Conservation (phyloP, 1,140 invertebrate genomes). For the Cecropterus lyciades region DNA sequence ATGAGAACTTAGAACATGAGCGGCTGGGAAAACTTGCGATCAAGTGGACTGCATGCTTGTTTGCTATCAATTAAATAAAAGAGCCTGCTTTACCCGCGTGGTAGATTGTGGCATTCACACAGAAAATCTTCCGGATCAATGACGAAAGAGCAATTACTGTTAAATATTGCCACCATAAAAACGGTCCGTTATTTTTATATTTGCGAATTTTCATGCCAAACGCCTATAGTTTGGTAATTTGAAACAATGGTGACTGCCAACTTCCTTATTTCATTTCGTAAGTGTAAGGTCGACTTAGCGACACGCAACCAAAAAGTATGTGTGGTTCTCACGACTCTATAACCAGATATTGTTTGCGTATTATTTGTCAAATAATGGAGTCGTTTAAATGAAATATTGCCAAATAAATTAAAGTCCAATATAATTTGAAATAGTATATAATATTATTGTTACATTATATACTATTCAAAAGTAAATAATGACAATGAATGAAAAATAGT, state of each 20-base stretch:
- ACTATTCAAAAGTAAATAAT: too few species aligned
- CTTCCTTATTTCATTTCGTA: conserved; percentile 3
- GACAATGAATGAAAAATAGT: too few species aligned
- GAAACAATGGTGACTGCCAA: not conserved
- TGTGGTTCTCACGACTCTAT: not conserved
- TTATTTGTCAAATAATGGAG: not conserved
- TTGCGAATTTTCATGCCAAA: conserved; percentile 1
- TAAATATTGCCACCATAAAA: not conserved
- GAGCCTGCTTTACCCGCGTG: too few species aligned
- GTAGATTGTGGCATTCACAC: too few species aligned
- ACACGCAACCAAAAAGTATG: not conserved
- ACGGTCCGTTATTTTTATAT: not conserved
- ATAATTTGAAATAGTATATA: not conserved
- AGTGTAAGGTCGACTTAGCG: not conserved
- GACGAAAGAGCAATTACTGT: too few species aligned
- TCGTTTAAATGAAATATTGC: not conserved
- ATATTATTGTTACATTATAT: not conserved
- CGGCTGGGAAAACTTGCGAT: too few species aligned
- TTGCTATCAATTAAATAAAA: too few species aligned
- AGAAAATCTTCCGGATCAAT: too few species aligned
- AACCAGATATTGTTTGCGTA: not conserved
- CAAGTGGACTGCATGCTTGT: too few species aligned
- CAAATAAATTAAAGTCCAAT: not conserved
- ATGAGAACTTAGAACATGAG: too few species aligned
- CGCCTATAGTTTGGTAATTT: conserved; percentile 1